A percentile compares a stretch with the other conserved stretches of the same genome.
phyloP scores from a whole-genome alignment of 2,888 invertebrate genomes.

The Portevinia maculata region DNA sequence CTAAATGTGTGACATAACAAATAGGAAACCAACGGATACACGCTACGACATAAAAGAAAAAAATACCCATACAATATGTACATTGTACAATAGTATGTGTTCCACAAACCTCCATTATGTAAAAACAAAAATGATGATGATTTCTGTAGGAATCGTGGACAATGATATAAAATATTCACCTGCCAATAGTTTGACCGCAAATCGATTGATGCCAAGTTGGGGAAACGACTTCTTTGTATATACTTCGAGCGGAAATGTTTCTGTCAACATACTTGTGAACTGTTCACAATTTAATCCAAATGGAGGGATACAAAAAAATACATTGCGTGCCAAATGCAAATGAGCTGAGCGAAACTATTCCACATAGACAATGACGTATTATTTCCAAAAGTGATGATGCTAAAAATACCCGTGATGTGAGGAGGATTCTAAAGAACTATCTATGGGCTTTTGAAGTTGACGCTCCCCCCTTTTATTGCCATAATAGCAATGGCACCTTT shows the following conservation, averaged over 20 bases:
- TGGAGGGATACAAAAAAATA: slow-evolving; percentile 16
- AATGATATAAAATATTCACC: slow-evolving; percentile 43
- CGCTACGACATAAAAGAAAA: slow-evolving; percentile 10
- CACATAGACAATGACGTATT: slow-evolving; percentile 39
- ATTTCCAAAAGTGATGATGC: slow-evolving; percentile 51
- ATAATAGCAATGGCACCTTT: slow-evolving; percentile 19
- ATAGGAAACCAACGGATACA: background rate
- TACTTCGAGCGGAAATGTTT: background rate
- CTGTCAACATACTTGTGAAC: slow-evolving; percentile 27
- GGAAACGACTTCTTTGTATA: background rate
- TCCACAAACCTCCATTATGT: too few relatives aligned
- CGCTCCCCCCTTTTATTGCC: background rate
- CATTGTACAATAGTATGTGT: background rate
- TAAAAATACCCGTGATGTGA: slow-evolving; percentile 61
- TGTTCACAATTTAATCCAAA: slow-evolving; percentile 24
- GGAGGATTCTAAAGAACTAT: slow-evolving; percentile 25
- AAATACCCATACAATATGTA: background rate
- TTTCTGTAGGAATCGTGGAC: background rate
- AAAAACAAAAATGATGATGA: slow-evolving; percentile 25
- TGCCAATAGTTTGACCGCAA: slow-evolving; percentile 49
- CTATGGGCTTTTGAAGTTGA: slow-evolving; percentile 44
- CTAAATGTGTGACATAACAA: slow-evolving; percentile 57
- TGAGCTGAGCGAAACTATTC: slow-evolving; percentile 50
- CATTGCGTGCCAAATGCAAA: slow-evolving; percentile 70
- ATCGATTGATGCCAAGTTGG: slow-evolving; percentile 34